Evolutionary conservation across 2,797 vertebrate species (phyloP).

Genomic region (Ceyx erithaca): DNA sequence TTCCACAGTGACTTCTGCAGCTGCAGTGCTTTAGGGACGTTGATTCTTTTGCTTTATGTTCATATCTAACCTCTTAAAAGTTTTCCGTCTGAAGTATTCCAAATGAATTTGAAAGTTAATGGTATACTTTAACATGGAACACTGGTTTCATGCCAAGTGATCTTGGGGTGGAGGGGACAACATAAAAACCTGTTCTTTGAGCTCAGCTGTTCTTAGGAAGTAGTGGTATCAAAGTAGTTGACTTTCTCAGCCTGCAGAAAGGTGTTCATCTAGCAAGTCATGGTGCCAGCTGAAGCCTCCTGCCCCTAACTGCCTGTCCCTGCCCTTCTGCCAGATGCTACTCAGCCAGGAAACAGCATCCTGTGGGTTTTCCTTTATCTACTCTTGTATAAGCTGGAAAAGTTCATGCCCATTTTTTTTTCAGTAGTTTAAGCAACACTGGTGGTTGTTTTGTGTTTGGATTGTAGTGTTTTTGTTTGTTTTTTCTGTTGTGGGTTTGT

Average conservation of each 20-base stretch:
- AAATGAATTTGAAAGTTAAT: not conserved
- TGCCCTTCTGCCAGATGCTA: conserved; percentile 10
- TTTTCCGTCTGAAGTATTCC: not conserved
- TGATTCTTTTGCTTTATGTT: not conserved
- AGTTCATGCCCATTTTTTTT: not conserved
- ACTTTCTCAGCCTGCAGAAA: not conserved
- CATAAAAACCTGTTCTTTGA: not conserved
- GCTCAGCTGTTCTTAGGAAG: not conserved
- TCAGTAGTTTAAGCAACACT: not conserved
- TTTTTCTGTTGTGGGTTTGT: no score
- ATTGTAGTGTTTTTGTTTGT: not conserved
- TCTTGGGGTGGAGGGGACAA: no score
- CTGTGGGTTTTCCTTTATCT: not conserved
- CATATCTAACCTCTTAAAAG: not conserved
- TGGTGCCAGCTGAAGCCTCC: not conserved
- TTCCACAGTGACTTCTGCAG: not conserved
- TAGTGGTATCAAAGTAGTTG: not conserved
- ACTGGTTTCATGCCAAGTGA: not conserved
- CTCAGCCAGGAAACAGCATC: not conserved
- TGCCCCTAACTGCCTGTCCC: not conserved
- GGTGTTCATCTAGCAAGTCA: not conserved
- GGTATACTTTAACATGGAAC: not conserved
- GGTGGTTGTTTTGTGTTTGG: not conserved
- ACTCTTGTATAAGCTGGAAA: not conserved
- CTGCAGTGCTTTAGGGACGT: not conserved